Percentiles rank a stretch among this genome's conserved stretches.
Conservation (phyloP, 2,113 vertebrate species). For the Atherinomorus stipes region DNA sequence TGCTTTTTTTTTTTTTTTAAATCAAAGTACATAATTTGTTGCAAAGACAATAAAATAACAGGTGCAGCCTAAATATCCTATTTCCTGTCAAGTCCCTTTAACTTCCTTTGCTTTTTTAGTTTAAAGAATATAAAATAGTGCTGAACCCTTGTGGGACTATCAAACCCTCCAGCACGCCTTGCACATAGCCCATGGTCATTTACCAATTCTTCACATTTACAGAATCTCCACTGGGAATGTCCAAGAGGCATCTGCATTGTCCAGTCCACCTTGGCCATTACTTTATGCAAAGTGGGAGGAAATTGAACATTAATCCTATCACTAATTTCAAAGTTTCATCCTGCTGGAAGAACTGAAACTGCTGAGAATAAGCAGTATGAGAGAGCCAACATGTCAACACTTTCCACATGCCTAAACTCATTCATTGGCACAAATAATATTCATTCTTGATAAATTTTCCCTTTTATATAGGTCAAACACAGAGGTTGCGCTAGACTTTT, state of each 20-base stretch:
- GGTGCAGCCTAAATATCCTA: no score
- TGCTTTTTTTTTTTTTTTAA: no score
- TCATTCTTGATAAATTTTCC: background rate
- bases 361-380: conserved; percentile 5
- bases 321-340: conserved; percentile 5
- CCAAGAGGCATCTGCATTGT: conserved; percentile 25
- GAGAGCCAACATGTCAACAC: background rate
- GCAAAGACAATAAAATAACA: no score
- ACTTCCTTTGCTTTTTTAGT: conserved; percentile 24
- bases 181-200: conserved; percentile 2
- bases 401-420: background rate
- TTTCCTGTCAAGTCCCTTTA: background rate
- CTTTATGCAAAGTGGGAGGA: conserved; percentile 7
- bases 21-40: no score
- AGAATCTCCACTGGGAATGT: conserved; percentile 31
- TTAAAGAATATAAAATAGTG: conserved; percentile 21
- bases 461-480: no score
- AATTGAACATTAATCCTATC: conserved; percentile 4
- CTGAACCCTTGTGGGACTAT: conserved; percentile 16
- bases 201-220: conserved; percentile 14
- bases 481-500: no score
- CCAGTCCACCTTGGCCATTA: conserved; percentile 21
- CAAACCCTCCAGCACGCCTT: conserved; percentile 46
- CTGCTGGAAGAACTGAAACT: background rate
- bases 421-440: background rate